Conservation (phyloP, 1,140 invertebrate species). For the Procambarus virginalis region DNA sequence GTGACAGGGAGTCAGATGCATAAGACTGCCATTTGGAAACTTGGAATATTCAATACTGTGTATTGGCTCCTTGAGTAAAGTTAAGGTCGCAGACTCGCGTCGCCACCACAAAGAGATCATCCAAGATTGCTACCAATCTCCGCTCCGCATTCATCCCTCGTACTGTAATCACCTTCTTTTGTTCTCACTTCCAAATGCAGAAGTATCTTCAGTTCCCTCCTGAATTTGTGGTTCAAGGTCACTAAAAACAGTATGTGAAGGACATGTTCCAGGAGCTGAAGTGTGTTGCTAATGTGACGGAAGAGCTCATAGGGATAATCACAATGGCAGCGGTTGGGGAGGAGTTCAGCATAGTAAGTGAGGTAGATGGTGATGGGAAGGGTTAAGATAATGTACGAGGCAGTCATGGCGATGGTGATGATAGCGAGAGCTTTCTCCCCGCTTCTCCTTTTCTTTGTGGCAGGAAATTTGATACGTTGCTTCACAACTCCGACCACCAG, state of each 20-base stretch:
- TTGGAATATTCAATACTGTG: too few species aligned
- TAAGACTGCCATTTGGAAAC: too few species aligned
- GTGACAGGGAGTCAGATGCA: too few species aligned
- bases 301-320: constrained; percentile 22
- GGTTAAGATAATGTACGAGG: constrained; percentile 36
- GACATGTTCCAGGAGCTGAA: constrained; percentile 50
- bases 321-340: constrained; percentile 10
- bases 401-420: constrained; percentile 49
- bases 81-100: too few species aligned
- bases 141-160: neutral
- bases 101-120: too few species aligned
- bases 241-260: constrained; percentile 29
- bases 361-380: constrained; percentile 50
- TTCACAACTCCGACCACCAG: constrained; percentile 30
- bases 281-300: constrained; percentile 12
- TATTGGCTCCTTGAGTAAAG: too few species aligned
- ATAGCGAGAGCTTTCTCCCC: constrained; percentile 14
- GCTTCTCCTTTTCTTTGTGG: neutral
- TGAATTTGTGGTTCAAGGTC: constrained; percentile 28
- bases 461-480: constrained; percentile 29
- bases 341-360: neutral
- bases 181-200: constrained; percentile 7
- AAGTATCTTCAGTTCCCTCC: constrained; percentile 37
- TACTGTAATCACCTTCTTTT: neutral
- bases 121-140: too few species aligned